These are phyloP conservation scores for Penaeus vannamei DNA, from an alignment of 1,140 invertebrate species.

Conservation along the genomic window DNA sequence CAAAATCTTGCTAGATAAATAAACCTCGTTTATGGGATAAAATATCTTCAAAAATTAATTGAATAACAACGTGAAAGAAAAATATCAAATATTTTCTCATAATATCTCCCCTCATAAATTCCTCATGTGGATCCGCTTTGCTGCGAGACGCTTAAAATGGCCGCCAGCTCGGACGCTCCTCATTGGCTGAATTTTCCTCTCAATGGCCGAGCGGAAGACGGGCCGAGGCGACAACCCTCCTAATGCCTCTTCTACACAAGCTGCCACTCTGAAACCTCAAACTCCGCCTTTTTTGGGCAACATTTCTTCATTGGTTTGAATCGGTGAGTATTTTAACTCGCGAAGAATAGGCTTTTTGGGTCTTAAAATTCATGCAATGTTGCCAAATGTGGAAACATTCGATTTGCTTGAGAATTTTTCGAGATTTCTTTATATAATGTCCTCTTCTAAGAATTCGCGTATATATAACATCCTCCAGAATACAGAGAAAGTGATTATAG, in stretches of 20 bases:
- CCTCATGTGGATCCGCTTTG: not conserved
- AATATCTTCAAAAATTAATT: not conserved
- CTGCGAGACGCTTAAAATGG: conserved; percentile 45
- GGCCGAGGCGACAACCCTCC: not conserved
- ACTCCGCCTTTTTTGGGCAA: not conserved
- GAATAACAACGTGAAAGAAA: not conserved
- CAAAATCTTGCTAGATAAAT: too few species aligned
- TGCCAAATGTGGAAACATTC: conserved; percentile 27
- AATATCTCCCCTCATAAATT: not conserved
- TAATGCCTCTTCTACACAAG: not conserved
- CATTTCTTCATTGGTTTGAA: not conserved
- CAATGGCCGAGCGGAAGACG: conserved; percentile 35
- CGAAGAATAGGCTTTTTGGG: conserved; percentile 38
- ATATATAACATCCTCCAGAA: too few species aligned
- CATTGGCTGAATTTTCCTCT: conserved; percentile 56
- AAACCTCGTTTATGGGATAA: too few species aligned
- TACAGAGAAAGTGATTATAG: too few species aligned
- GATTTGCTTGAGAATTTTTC: not conserved
- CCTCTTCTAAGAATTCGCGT: too few species aligned
- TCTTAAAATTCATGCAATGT: conserved; percentile 39
- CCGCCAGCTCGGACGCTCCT: conserved; percentile 39
- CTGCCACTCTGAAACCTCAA: conserved; percentile 49
- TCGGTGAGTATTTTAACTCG: conserved; percentile 7
- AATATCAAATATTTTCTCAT: not conserved
- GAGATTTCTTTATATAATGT: not conserved